Conservation (phyloP, 2,797 vertebrate species). For the Enteromius argenteus region DNA sequence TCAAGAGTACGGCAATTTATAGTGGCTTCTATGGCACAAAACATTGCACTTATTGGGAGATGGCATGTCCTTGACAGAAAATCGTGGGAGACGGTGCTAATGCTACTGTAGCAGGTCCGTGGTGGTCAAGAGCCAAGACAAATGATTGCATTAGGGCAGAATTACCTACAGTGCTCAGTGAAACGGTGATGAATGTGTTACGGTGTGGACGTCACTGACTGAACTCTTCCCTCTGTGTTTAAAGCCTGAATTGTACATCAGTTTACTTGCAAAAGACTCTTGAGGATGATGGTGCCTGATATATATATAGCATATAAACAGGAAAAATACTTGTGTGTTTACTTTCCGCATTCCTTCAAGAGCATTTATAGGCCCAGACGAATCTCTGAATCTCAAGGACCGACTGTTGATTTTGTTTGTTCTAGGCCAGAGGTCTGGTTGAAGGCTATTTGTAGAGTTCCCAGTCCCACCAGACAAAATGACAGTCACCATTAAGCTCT, state of each 20-base stretch:
- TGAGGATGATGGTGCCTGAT: background rate
- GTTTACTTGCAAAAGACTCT: constrained; percentile 22
- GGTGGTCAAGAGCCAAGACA: constrained; percentile 28
- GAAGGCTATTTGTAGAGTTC: constrained; percentile 53
- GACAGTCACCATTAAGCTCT: constrained; percentile 53
- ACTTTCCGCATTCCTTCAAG: background rate
- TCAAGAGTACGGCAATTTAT: constrained; percentile 10
- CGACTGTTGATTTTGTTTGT: constrained; percentile 32
- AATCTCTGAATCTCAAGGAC: constrained; percentile 15
- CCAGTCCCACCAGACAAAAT: constrained; percentile 43
- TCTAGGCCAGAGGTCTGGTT: constrained; percentile 37
- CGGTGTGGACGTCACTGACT: background rate
- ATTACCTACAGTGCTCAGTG: constrained; percentile 22
- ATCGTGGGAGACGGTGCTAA: background rate
- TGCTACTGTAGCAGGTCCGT: constrained; percentile 9
- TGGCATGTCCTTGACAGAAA: constrained; percentile 6
- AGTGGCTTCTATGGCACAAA: background rate
- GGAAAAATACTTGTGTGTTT: background rate
- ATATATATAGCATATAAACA: constrained; percentile 9
- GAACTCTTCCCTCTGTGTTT: constrained; percentile 10
- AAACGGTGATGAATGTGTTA: constrained; percentile 41
- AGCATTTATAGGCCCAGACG: background rate
- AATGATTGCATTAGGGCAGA: constrained; percentile 36
- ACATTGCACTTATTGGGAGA: constrained; percentile 21
- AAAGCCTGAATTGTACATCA: constrained; percentile 50